Evolutionary conservation across 2,113 vertebrate genomes (phyloP).

Genomic region (Heterotis niloticus): DNA sequence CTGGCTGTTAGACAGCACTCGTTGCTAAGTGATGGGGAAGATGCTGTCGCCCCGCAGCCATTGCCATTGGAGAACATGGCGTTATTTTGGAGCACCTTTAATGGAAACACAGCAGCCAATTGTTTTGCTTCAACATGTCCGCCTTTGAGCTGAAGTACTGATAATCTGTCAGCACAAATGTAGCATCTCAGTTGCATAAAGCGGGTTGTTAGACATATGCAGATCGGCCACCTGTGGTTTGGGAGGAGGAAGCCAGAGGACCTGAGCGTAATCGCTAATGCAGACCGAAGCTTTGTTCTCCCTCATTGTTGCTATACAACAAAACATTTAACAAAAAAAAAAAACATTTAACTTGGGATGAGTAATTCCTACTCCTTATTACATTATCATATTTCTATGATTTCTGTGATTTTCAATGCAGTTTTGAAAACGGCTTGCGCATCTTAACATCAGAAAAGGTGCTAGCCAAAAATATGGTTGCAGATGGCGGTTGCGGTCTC

Average conservation of each 20-base stretch:
- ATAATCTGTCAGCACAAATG: constrained; percentile 3
- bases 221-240: neutral
- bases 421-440: neutral
- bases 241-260: neutral
- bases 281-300: neutral
- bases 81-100: constrained; percentile 2
- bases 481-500: neutral
- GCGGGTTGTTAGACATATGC: neutral
- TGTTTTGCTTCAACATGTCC: constrained; percentile 25
- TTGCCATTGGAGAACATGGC: neutral
- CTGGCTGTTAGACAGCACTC: constrained; percentile 27
- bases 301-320: neutral
- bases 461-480: neutral
- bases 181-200: neutral
- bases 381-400: neutral
- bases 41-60: constrained; percentile 2
- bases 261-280: neutral
- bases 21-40: constrained; percentile 36
- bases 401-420: neutral
- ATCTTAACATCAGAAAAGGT: neutral
- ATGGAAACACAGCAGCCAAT: constrained; percentile 31
- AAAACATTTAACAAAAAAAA: neutral
- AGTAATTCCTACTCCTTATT: no score
- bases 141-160: constrained; percentile 1
- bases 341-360: neutral